phyloP scores from a whole-genome alignment of 1,140 invertebrate species.

The Drosophila aff. region DNA sequence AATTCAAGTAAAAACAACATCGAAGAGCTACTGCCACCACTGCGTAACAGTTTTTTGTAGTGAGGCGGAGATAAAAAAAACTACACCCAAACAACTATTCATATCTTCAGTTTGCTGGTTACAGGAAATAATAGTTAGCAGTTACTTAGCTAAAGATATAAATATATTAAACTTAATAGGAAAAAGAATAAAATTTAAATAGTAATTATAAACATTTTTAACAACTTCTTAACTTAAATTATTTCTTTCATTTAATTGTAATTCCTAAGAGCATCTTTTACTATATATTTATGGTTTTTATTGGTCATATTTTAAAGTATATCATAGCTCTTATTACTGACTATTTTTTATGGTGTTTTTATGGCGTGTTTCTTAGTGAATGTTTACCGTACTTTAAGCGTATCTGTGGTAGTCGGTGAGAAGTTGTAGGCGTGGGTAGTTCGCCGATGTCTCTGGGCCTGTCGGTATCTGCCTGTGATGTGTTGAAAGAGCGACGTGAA shows the following conservation, averaged over 20 bases:
- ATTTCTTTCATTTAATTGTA: background rate
- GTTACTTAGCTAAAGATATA: background rate
- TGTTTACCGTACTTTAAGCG: conserved; percentile 6
- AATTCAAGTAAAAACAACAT: conserved; percentile 41
- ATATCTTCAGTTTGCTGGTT: conserved; percentile 28
- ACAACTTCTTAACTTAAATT: background rate
- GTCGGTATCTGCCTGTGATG: conserved; percentile 52
- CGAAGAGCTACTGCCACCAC: conserved; percentile 12
- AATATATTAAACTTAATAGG: background rate
- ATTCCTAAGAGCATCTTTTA: too few relatives aligned
- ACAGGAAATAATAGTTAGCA: conserved; percentile 14
- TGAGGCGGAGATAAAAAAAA: conserved; percentile 31
- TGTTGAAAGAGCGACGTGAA: conserved; percentile 56
- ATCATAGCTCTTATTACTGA: too few relatives aligned
- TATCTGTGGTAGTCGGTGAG: conserved; percentile 28
- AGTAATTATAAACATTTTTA: background rate
- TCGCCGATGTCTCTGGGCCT: conserved; percentile 32
- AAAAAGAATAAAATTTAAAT: background rate
- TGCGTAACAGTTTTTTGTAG: conserved; percentile 64
- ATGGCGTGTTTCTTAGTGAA: background rate
- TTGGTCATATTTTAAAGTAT: too few relatives aligned
- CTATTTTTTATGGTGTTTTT: background rate
- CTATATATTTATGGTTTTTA: background rate
- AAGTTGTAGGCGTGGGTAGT: conserved; percentile 69
- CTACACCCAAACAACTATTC: conserved; percentile 30